Conservation (phyloP, 2,888 invertebrate genomes). For the Mongoloraphidia duomilia region DNA sequence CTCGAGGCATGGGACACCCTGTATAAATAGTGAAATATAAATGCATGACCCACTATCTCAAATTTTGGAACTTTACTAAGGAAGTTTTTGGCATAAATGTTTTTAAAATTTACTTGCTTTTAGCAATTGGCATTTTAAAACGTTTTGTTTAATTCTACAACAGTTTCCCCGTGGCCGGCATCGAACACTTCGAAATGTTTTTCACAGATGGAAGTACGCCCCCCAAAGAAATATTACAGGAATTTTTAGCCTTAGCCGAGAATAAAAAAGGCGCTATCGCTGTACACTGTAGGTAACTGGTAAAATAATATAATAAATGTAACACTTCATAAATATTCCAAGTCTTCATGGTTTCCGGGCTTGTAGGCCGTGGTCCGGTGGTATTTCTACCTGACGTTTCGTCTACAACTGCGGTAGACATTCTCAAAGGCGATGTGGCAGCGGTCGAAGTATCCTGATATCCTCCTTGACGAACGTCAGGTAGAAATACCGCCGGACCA, state of each 20-base stretch:
- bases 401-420: too few relatives aligned
- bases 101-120: neutral
- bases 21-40: too few relatives aligned
- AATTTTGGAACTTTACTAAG: too few relatives aligned
- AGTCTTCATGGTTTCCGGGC: too few relatives aligned
- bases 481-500: too few relatives aligned
- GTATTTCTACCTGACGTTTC: too few relatives aligned
- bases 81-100: too few relatives aligned
- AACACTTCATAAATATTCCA: neutral
- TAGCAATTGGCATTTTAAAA: neutral
- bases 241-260: constrained; percentile 71
- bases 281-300: constrained; percentile 90
- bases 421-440: too few relatives aligned
- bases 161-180: constrained; percentile 57
- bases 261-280: constrained; percentile 63
- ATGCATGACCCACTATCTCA: neutral
- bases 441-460: too few relatives aligned
- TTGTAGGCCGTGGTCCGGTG: too few relatives aligned
- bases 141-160: constrained; percentile 1
- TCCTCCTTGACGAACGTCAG: too few relatives aligned
- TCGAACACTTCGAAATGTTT: constrained; percentile 74
- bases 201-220: constrained; percentile 83
- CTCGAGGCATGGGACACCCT: too few relatives aligned
- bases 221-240: constrained; percentile 57
- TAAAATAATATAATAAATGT: constrained; percentile 20